phyloP scores from a whole-genome alignment of 2,888 invertebrate genomes.

The Podotricha telesiphe region DNA sequence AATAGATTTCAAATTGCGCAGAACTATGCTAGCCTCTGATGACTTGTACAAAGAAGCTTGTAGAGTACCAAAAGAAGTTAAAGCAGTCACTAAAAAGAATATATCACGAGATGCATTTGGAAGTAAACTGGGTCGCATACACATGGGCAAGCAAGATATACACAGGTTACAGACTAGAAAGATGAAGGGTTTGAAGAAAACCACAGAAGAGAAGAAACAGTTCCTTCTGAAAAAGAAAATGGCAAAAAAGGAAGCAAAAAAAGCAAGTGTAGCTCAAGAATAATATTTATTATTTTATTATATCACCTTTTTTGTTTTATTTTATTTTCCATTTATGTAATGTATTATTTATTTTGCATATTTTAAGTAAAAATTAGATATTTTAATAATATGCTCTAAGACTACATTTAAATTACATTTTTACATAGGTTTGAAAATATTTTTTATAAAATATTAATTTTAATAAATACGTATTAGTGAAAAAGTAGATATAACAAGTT shows the following conservation, averaged over 20 bases:
- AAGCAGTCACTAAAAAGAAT: constrained; percentile 94
- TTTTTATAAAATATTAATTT: too few species aligned
- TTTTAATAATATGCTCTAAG: too few species aligned
- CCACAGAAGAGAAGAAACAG: constrained; percentile 86
- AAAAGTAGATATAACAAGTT: too few species aligned
- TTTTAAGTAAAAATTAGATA: too few species aligned
- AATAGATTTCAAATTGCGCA: constrained; percentile 92
- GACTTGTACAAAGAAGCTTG: constrained; percentile 93
- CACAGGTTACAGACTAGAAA: constrained; percentile 93
- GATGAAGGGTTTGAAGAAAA: constrained; percentile 93
- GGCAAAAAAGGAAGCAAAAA: constrained; percentile 60
- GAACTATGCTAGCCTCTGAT: constrained; percentile 94
- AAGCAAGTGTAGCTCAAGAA: constrained; percentile 49
- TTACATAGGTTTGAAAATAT: too few species aligned
- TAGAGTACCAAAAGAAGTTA: constrained; percentile 90
- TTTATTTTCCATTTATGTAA: too few species aligned
- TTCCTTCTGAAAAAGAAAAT: constrained; percentile 82
- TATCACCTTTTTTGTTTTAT: constrained; percentile 14
- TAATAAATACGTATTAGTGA: too few species aligned
- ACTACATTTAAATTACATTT: too few species aligned
- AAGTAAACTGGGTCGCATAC: constrained; percentile 94
- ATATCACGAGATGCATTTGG: constrained; percentile 94
- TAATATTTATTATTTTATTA: constrained; percentile 51
- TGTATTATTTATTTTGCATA: too few species aligned
- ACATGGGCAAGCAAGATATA: constrained; percentile 95